These are phyloP conservation scores for Coremacera marginata DNA, from an alignment of 2,888 invertebrate species.

Conservation along the genomic window DNA sequence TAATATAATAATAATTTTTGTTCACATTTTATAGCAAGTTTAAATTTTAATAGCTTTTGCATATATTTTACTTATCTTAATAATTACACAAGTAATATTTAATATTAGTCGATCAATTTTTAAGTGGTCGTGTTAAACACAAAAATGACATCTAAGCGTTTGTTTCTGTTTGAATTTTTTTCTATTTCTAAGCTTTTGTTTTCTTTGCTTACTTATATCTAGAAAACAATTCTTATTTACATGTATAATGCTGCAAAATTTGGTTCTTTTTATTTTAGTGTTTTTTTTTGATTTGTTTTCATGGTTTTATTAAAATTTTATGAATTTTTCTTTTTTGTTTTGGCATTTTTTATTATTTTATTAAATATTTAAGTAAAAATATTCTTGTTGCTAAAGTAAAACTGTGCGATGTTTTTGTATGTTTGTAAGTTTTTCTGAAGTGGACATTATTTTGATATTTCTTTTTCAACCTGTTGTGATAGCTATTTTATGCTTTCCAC, in stretches of 20 bases:
- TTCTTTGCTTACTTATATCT: background rate
- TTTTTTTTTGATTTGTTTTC: background rate
- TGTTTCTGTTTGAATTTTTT: background rate
- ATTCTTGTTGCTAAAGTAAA: constrained; percentile 18
- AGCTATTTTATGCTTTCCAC: background rate
- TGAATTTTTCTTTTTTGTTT: background rate
- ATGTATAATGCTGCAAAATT: constrained; percentile 6
- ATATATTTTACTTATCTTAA: background rate
- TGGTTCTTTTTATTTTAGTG: background rate
- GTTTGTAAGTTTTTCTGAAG: background rate
- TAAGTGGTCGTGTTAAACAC: background rate
- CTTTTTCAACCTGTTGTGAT: background rate
- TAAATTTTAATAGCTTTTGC: background rate
- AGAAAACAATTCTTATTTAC: constrained; percentile 1
- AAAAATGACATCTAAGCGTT: constrained; percentile 2
- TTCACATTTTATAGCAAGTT: background rate
- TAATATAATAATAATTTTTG: background rate
- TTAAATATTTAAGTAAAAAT: background rate
- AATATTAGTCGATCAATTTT: background rate
- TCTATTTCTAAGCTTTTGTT: background rate
- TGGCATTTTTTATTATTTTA: background rate
- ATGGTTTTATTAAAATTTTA: background rate
- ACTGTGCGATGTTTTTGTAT: constrained; percentile 25
- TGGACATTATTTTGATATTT: constrained; percentile 13
- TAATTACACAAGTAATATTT: background rate